These are phyloP conservation scores for Mus spretus DNA, from an alignment of 2,797 vertebrate genomes.

Conservation along the genomic window DNA sequence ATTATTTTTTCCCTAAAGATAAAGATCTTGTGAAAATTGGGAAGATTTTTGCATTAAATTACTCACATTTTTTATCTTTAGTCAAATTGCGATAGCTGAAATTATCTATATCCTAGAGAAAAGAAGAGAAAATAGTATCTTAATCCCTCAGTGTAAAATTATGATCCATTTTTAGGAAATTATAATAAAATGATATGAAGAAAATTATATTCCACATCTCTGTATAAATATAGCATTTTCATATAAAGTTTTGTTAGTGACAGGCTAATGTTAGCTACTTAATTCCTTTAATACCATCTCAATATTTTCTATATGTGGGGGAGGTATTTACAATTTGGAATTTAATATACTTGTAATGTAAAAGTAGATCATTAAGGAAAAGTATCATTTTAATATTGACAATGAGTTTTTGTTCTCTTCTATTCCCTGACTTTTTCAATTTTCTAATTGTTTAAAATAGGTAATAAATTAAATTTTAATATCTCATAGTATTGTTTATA, in stretches of 20 bases:
- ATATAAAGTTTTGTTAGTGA: not conserved
- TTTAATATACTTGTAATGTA: not conserved
- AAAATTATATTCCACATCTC: not conserved
- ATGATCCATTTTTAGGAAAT: not conserved
- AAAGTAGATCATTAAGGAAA: not conserved
- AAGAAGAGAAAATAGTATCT: not conserved
- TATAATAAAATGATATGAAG: not conserved
- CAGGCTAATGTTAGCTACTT: not conserved
- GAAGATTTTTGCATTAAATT: conserved; percentile 16
- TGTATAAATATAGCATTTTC: conserved; percentile 15
- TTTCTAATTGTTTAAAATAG: not conserved
- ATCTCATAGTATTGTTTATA: not conserved
- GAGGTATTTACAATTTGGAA: not conserved
- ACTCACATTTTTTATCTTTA: not conserved
- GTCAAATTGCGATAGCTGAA: conserved; percentile 31
- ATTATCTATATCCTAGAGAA: not conserved
- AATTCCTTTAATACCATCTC: not conserved
- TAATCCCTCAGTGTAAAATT: conserved; percentile 16
- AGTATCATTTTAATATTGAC: not conserved
- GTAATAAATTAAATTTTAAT: not conserved
- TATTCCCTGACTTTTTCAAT: not conserved
- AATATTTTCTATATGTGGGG: conserved; percentile 16
- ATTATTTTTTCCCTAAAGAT: not conserved
- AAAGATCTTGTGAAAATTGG: not conserved
- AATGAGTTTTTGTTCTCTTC: not conserved